Evolutionary conservation across 1,140 invertebrate species (phyloP).

Genomic region (Drosophila navojoa): DNA sequence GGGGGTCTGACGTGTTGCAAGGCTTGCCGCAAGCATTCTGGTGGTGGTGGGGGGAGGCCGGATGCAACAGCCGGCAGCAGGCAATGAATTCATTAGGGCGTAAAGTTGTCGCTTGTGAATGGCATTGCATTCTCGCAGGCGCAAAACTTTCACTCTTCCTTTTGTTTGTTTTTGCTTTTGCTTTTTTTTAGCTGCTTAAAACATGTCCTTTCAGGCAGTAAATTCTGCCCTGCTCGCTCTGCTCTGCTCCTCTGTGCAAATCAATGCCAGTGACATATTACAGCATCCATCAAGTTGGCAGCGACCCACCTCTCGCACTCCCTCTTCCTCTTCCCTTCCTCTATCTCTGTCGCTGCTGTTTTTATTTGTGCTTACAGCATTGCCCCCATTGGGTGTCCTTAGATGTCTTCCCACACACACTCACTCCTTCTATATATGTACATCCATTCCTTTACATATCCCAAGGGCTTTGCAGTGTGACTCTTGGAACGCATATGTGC

Average conservation of each 20-base stretch:
- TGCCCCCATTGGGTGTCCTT: background rate
- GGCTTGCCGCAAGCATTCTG: conserved; percentile 9
- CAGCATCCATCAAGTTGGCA: conserved; percentile 73
- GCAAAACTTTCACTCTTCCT: conserved; percentile 40
- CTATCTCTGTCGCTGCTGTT: conserved; percentile 33
- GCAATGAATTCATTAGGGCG: conserved; percentile 31
- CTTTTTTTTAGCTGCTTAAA: conserved; percentile 11
- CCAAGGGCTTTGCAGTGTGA: conserved; percentile 36
- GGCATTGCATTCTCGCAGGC: conserved; percentile 8
- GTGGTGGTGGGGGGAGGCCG: background rate
- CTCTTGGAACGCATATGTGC: conserved; percentile 54
- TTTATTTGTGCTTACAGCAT: conserved; percentile 35
- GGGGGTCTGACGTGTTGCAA: background rate
- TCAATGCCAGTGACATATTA: conserved; percentile 79
- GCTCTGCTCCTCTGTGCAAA: conserved; percentile 39
- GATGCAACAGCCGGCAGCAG: conserved; percentile 3
- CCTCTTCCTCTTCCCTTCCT: background rate
- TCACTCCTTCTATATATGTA: background rate
- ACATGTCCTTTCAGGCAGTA: conserved; percentile 44
- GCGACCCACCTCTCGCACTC: conserved; percentile 14
- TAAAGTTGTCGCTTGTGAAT: conserved; percentile 22
- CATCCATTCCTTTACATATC: conserved; percentile 64
- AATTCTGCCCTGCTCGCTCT: background rate
- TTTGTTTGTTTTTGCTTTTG: conserved; percentile 8
- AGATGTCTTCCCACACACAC: no score